Evolutionary conservation across 2,797 vertebrate species (phyloP), one percentile per base, ranked within the genome.

Genomic region (Falco peregrinus): DNA sequence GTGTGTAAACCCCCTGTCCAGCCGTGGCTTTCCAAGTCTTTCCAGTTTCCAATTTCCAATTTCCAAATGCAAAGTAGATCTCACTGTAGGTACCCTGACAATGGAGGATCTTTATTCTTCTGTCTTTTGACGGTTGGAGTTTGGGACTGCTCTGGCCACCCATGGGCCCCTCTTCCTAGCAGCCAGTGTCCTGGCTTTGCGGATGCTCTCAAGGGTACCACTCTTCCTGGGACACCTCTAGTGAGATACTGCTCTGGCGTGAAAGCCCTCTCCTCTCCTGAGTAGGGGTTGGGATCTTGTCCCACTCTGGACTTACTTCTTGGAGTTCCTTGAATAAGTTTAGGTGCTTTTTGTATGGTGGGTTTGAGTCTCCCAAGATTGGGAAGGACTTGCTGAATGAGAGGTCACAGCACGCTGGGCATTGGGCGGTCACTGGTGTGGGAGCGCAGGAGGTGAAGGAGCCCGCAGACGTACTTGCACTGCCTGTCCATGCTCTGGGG

Each of bases 391-490:
- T 4, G 8, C 41, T 70, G 64, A 29, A 26, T 1, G 12, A 35
- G 20, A 28, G 11, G 13, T 87, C 26, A 5, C 9, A 10, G 28
- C 2, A 2, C 3, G 3, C 0, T 3, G 39, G 19, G 45, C 1
- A 0, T 10, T 45, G 51, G n/a, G 9, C 8, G 5, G 50, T 41
- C 3, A 3, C 41, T 68, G 48, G 15, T 0, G 0, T 19, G 39
- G 31, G 50, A 43, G 5, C 6, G 6, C 0, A 2, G 53, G 9
- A 47, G 20, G 17, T 61, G 77, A 64, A 33, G 60, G 45, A 71
- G 14, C 7, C 69, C 47, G 35, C 26, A 12, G 54, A 29, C 2
- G 5, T 10, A 37, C 53, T 61, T 24, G 12, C 61, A 2, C 16
- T 76, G 20, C 16, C 20, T 33, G 25, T 25, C 31, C 11, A 20